Evolutionary conservation across 2,113 vertebrate species (phyloP).

Genomic region (Mesoclemmys tuberculata): DNA sequence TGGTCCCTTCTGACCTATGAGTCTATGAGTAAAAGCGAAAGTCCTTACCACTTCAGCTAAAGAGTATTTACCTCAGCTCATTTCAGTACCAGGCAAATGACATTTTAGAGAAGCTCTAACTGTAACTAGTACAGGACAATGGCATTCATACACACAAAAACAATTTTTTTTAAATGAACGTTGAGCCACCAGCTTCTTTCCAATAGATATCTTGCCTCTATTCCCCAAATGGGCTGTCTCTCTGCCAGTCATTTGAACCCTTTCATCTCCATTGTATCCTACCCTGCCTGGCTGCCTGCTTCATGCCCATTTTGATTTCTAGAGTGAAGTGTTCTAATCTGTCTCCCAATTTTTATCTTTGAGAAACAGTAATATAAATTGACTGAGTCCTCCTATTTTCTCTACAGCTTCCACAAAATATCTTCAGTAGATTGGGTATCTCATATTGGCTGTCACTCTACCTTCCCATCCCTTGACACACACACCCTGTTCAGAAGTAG

Average conservation of each 20-base stretch:
- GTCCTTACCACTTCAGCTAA: neutral
- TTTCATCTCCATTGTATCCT: too few species aligned
- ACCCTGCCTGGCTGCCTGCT: too few species aligned
- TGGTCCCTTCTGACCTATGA: too few species aligned
- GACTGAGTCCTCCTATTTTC: neutral
- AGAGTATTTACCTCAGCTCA: neutral
- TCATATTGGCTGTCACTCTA: neutral
- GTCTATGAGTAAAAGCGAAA: too few species aligned
- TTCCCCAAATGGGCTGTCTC: too few species aligned
- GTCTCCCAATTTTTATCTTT: neutral
- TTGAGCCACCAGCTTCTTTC: neutral
- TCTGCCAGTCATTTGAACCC: too few species aligned
- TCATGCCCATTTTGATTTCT: too few species aligned
- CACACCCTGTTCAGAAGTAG: neutral
- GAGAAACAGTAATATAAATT: neutral
- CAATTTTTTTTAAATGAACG: neutral
- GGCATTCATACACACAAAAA: neutral
- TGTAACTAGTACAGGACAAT: too few species aligned
- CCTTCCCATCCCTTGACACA: neutral
- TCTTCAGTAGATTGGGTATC: neutral
- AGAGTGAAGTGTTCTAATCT: neutral
- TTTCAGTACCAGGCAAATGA: neutral
- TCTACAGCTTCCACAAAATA: neutral
- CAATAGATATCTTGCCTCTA: neutral
- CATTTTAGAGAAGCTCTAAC: neutral